A percentile compares a stretch with the other conserved stretches of the same genome.
These are phyloP conservation scores for Petrocephalus zakoni DNA, from an alignment of 2,113 vertebrate genomes.

Conservation along the genomic window DNA sequence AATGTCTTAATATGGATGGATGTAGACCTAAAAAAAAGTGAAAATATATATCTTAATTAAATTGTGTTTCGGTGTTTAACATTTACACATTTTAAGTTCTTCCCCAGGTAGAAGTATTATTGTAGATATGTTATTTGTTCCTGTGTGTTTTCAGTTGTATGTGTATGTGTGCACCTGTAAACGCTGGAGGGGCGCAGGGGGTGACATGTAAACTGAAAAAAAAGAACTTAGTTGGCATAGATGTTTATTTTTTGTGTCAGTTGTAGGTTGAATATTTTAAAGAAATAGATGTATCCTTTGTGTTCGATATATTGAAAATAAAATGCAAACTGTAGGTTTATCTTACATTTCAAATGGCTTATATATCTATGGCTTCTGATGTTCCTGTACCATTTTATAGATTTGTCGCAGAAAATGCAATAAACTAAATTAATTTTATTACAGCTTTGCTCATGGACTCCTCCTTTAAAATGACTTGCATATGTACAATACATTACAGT, in stretches of 20 bases:
- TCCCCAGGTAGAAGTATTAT: conserved; percentile 65
- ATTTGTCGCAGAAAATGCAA: conserved; percentile 99
- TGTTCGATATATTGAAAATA: conserved; percentile 70
- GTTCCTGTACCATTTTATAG: conserved; percentile 95
- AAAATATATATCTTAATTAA: conserved; percentile 50
- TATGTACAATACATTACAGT: conserved; percentile 19
- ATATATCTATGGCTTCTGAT: conserved; percentile 88
- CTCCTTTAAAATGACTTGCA: conserved; percentile 44
- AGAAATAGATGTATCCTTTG: conserved; percentile 64
- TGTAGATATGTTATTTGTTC: conserved; percentile 71
- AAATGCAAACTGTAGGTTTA: conserved; percentile 71
- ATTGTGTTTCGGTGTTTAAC: conserved; percentile 61
- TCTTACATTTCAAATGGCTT: conserved; percentile 94
- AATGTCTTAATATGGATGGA: conserved; percentile 57
- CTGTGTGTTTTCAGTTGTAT: conserved; percentile 72
- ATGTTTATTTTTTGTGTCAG: conserved; percentile 82
- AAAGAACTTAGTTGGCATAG: conserved; percentile 71
- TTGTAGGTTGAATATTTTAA: conserved; percentile 70
- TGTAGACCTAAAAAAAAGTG: conserved; percentile 32
- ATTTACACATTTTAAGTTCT: conserved; percentile 43
- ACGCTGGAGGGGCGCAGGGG: conserved; percentile 29
- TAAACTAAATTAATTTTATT: conserved; percentile 97
- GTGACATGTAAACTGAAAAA: conserved; percentile 76
- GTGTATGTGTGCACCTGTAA: conserved; percentile 54
- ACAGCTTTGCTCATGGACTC: conserved; percentile 59